A percentile compares a stretch with the other conserved stretches of the same genome.
phyloP scores from a whole-genome alignment of 2,113 vertebrate species.

The Forbesichthys agassizii region DNA sequence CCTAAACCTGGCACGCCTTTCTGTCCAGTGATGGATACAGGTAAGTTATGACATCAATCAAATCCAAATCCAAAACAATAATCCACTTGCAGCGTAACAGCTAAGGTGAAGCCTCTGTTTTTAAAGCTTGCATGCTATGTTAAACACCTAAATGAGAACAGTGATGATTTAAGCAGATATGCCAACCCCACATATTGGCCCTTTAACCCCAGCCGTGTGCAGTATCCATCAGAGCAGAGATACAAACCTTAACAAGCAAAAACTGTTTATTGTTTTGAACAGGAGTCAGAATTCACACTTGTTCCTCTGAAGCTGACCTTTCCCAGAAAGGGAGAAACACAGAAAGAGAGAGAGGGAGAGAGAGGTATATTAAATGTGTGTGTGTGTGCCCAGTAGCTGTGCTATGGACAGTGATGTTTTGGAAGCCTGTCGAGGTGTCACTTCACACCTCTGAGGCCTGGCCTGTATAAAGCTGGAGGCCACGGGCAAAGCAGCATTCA shows the following conservation, averaged over 20 bases:
- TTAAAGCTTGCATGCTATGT: background rate
- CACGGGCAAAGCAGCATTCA: constrained; percentile 52
- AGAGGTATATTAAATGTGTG: background rate
- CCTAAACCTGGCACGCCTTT: too few relatives aligned
- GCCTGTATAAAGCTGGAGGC: constrained; percentile 71
- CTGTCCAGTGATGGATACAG: too few relatives aligned
- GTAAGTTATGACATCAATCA: too few relatives aligned
- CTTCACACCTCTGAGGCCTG: constrained; percentile 77
- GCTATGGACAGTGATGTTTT: constrained; percentile 60
- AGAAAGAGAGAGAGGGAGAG: constrained; percentile 33
- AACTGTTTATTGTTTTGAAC: constrained; percentile 72
- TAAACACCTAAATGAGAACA: background rate
- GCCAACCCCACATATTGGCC: background rate
- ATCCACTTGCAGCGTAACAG: too few relatives aligned
- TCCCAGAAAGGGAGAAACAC: constrained; percentile 68
- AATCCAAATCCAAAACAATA: too few relatives aligned
- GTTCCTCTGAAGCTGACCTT: constrained; percentile 65
- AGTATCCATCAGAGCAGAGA: constrained; percentile 56
- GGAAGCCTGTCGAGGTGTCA: constrained; percentile 80
- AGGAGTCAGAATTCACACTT: constrained; percentile 85
- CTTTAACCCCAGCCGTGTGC: constrained; percentile 40
- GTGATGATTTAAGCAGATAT: background rate
- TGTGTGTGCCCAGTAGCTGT: constrained; percentile 43
- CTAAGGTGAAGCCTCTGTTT: background rate
- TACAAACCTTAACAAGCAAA: constrained; percentile 37